Evolutionary conservation across 2,113 vertebrate species (phyloP).

Genomic region (Caranx melampygus): DNA sequence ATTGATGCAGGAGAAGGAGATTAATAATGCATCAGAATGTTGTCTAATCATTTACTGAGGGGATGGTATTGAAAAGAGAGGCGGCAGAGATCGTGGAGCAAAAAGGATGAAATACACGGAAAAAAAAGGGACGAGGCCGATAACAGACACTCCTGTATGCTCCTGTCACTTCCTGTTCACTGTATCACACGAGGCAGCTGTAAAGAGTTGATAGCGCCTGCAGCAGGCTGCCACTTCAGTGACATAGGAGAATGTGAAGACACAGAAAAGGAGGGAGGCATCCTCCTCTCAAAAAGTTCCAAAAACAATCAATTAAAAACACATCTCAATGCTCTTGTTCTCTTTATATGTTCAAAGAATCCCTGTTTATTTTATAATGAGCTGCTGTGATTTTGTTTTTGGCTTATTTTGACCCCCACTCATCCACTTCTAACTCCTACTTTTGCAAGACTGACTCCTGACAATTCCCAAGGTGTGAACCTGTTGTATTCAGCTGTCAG

Average conservation of each 20-base stretch:
- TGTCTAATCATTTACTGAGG: slow-evolving; percentile 71
- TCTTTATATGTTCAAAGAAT: slow-evolving; percentile 2
- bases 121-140: slow-evolving; percentile 7
- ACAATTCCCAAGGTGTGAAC: neutral
- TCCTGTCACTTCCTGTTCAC: slow-evolving; percentile 64
- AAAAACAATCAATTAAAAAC: slow-evolving; percentile 14
- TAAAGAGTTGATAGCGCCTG: slow-evolving; percentile 30
- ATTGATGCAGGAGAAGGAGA: slow-evolving; percentile 68
- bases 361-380: slow-evolving; percentile 11
- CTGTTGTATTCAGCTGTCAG: slow-evolving; percentile 6
- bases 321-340: neutral
- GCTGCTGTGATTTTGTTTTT: slow-evolving; percentile 1
- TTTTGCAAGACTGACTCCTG: neutral
- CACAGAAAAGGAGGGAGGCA: slow-evolving; percentile 10
- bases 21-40: slow-evolving; percentile 77
- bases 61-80: slow-evolving; percentile 57
- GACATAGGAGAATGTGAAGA: slow-evolving; percentile 47
- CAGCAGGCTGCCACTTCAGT: slow-evolving; percentile 41
- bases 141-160: slow-evolving; percentile 39
- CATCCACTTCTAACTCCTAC: neutral
- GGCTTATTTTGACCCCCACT: slow-evolving; percentile 10
- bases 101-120: slow-evolving; percentile 33
- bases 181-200: slow-evolving; percentile 40
- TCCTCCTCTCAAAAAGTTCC: slow-evolving; percentile 19
- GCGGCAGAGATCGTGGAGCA: slow-evolving; percentile 21